Evolutionary conservation across 2,888 invertebrate species (phyloP), one percentile per base, ranked within the genome.

Genomic region (Allophyes oxyacanthae): DNA sequence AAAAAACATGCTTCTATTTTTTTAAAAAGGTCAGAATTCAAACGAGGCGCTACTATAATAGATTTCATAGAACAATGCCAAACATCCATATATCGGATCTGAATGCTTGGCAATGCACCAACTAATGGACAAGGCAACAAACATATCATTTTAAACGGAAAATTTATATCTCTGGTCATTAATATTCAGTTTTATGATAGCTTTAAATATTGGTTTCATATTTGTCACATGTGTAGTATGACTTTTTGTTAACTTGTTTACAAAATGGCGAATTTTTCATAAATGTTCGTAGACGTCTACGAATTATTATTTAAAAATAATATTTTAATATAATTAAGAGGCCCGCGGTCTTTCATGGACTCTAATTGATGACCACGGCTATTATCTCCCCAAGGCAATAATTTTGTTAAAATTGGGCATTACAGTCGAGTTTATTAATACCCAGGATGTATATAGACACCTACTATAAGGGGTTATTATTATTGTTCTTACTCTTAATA

Each of bases 81-180:
- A 72, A 58, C 58, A 65, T 69, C 48, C 57, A 44, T 34, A 49
- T 44, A 64, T 54, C 45, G 63, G 56, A 68, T 71, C 28, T 6
- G 28, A 73, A 52, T 50, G 60, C 56, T 72, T 83, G 83, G 83
- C 83, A 75, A 15, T 37, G 49, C 57, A 79, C 83, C 83, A 83
- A 79, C 64, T 72, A 66, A 72, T 59, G 51, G 64, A 64, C 75
- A 77, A 72, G 72, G 70, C 61, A 72, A 71, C 65, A 64, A 68
- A 55, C 58, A 64, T 65, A 69, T 58, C 51, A 44, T 36, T 10
- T 38, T 42, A 71, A 65, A 55, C 63, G 70, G 64, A 74, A 70
- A 80, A 73, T 78, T 80, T 78, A 78, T 73, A 67, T 53, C 55
- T 54, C 45, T 57, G 45, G 46, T 67, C 69, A 72, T 78, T 70